Evolutionary conservation across 1,140 invertebrate species (phyloP), one percentile per base, ranked within the genome.

Genomic region (Drosophila equinoxialis): DNA sequence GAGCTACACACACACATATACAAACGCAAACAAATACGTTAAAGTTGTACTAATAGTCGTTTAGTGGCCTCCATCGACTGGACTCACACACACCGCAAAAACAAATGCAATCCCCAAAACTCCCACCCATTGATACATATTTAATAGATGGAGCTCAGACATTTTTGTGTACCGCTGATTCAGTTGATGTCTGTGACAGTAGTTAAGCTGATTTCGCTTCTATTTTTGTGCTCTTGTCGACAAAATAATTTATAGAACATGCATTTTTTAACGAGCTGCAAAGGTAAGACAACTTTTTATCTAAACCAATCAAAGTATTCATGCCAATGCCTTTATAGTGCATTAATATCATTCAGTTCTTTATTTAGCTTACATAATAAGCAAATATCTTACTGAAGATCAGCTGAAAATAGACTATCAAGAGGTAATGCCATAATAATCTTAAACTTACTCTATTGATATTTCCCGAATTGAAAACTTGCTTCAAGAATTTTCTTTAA

Each of bases 41-140:
- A 48, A 77, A 67, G 66, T 70, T 70, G 72, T 64, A 65, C 84
- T 89, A 83, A 87, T 81, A 83, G 83, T 68, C 84, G 83, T 87
- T 87, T 87, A 89, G 83, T 83, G 79, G 67, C 83, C 82, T 72
- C 61, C 39, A 55, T 58, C 48, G 54, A 66, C 64, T 39, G 48
- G 35, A 54, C 64, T 57, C 30, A 54, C 55, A 41, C 37, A 42
- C 14, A 54, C 48, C 59, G 63, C 75, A 67, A 55, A 71, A 77
- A 77, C 63, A 77, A 78, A 60, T 72, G 74, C 68, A 77, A 48
- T 6, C 45, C 37, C 5, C 54, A 33, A 4, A 11, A 17, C 58
- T 14, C 66, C 41, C 35, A n/a, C 23, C 23, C 61, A 55, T 35
- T n/a, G 30, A 71, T 77, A 77, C 74, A 77, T 71, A 71, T 77